phyloP scores from a whole-genome alignment of 1,140 invertebrate species.

The Pogonomyrmex barbatus region DNA sequence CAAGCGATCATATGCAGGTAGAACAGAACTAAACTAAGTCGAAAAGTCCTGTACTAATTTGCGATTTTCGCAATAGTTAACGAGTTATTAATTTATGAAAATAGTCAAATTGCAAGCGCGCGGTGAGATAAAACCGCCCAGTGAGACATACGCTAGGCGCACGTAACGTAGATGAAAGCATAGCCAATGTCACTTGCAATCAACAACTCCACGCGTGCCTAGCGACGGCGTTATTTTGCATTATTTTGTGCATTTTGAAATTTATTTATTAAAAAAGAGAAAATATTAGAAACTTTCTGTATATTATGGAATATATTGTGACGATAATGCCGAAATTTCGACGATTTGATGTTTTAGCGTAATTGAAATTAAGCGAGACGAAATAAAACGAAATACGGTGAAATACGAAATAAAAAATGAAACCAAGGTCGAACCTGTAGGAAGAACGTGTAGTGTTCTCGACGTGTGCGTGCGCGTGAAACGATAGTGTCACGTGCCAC shows the following conservation, averaged over 20 bases:
- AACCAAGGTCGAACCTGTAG: conserved; percentile 85
- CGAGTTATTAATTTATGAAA: no score
- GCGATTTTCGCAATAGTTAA: no score
- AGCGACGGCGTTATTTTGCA: no score
- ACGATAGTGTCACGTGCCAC: conserved; percentile 60
- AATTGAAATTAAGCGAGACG: background rate
- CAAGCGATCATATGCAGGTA: no score
- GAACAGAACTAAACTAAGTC: no score
- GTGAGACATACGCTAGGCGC: no score
- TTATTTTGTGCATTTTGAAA: background rate
- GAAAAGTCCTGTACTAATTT: no score
- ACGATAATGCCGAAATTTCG: background rate
- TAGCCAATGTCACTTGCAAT: no score
- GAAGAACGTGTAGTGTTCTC: conserved; percentile 83
- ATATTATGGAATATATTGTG: background rate
- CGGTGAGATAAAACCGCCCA: no score
- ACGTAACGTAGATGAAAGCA: no score
- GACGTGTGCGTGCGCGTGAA: conserved; percentile 70
- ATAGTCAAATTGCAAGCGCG: no score
- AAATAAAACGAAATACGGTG: background rate
- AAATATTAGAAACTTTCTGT: background rate
- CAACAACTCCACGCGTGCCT: no score
- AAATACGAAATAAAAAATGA: conserved; percentile 52
- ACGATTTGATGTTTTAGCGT: conserved; percentile 7
- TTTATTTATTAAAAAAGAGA: background rate